Base-by-base conservation (phyloP, 2,797 vertebrate species). In the Fringilla coelebs region DNA sequence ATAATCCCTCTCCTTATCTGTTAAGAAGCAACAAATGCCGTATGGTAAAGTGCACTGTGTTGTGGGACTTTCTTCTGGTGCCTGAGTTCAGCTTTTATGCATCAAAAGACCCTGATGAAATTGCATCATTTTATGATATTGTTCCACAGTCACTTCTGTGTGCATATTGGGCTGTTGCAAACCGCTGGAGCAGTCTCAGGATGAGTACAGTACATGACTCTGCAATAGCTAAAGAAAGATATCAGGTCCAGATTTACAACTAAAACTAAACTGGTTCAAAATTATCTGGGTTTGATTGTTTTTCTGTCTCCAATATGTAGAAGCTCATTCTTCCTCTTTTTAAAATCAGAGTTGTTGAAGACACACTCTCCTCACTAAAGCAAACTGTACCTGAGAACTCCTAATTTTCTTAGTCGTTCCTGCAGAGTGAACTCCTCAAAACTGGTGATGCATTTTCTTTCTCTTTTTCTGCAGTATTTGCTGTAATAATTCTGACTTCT, bases 31-130 rank as follows among this genome's bases (percentile, higher is more conserved):
- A 77, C 21, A 91, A 93, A 90, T 48, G 41, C 45, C 6, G 1
- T 60, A 43, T 5, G 31, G 71, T 85, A 76, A 85, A 88, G 34
- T 71, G 48, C 52, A 57, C 52, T 58, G 18, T 55, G 38, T 73
- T 90, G 43, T 0, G 0, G 77, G 55, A 91, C 61, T 84, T 95
- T 75, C 76, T 94, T 57, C 85, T 95, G 76, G 63, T 67, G 80
- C 80, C 60, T 94, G 76, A 93, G 49, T 57, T 88, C 74, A 82
- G 79, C 54, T 93, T 89, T 88, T 82, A 79, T 90, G 80, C 49
- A 76, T 40, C 61, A 76, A 82, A 91, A 96, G 36, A 72, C 24
- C 26, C 40, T 0, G 4, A 52, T 46, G 60, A 93, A 91, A 86
- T 82, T 28, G 31, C 49, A 81, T 17, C 0, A 2, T 36, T 82